Percentiles rank a stretch among this genome's conserved stretches.
Conservation (phyloP, 2,797 vertebrate species). For the Enteromius treurensis region DNA sequence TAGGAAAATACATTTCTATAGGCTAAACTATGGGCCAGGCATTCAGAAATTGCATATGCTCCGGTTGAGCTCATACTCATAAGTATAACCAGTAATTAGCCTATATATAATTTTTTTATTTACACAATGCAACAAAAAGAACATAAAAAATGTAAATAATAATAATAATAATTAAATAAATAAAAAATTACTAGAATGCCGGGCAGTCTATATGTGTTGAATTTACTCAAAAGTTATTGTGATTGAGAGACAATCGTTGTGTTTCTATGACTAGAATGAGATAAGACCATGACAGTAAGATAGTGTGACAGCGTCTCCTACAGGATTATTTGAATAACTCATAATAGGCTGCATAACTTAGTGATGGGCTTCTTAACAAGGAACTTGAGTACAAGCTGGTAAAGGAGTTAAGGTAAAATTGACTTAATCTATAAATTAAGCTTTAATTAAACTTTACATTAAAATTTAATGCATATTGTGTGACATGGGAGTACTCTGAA, state of each 20-base stretch:
- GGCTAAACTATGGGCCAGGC: background rate
- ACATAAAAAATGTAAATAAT: background rate
- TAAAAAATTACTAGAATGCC: too few species aligned
- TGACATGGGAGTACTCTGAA: too few species aligned
- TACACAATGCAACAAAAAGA: background rate
- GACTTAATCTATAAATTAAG: too few species aligned
- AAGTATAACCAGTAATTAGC: too few species aligned
- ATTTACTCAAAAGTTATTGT: too few species aligned
- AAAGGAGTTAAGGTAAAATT: background rate
- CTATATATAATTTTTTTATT: background rate
- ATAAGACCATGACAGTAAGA: background rate
- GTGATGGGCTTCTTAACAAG: background rate
- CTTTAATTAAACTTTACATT: too few species aligned
- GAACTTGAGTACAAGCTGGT: background rate
- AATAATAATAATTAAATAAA: too few species aligned
- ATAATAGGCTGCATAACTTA: background rate
- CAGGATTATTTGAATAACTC: background rate
- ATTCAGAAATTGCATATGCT: background rate
- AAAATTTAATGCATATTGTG: too few species aligned
- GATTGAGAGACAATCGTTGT: background rate
- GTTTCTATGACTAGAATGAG: background rate
- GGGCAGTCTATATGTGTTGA: background rate
- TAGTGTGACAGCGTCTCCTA: background rate
- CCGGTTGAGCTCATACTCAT: background rate
- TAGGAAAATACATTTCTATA: background rate